Evolutionary conservation across 2,797 vertebrate genomes (phyloP), one percentile per base, ranked within the genome.

Genomic region (Novumbra hubbsi): DNA sequence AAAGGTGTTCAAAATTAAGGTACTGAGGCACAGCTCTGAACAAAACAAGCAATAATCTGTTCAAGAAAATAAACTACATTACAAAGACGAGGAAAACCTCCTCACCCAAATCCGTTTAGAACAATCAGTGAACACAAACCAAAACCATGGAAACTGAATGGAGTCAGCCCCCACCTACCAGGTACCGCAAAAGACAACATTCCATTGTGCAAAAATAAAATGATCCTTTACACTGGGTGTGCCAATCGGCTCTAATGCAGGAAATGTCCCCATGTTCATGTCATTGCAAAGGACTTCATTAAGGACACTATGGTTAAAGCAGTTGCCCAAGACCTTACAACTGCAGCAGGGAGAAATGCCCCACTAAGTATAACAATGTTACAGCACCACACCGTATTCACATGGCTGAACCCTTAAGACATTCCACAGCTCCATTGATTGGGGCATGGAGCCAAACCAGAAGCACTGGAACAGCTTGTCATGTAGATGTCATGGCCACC

Each of bases 401-500:
- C 11, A 50, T 64, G 45, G 73, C 28, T 19, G 12, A n/a, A 28
- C 21, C 34, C 34, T 45, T 67, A 2, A 8, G 8, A 70, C 30
- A 49, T 72, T 78, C n/a, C n/a, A n/a, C 72, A 41, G 48, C 16
- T 19, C 52, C 69, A 55, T 32, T 62, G 52, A 41, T 49, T 16
- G 24, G n/a, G 38, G 62, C 2, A 76, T 63, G 28, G 27, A 24
- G 60, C 24, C 27, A 68, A 73, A 49, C 38, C 38, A 4, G 24
- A 15, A 27, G 24, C 45, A 28, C 32, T 79, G 1, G 68, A 12
- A 28, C 71, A 69, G 15, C 71, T 45, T 27, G 68, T 76, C 57
- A 66, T 27, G 78, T 45, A 79, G 72, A 72, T 49, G 34, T 76
- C 38, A 28, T 19, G 69, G 68, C 70, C 74, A 52, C 75, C 55